Percentiles rank a stretch among this genome's conserved stretches.
Evolutionary conservation across 2,113 vertebrate species (phyloP).

Genomic region (Psittacara wagleri): DNA sequence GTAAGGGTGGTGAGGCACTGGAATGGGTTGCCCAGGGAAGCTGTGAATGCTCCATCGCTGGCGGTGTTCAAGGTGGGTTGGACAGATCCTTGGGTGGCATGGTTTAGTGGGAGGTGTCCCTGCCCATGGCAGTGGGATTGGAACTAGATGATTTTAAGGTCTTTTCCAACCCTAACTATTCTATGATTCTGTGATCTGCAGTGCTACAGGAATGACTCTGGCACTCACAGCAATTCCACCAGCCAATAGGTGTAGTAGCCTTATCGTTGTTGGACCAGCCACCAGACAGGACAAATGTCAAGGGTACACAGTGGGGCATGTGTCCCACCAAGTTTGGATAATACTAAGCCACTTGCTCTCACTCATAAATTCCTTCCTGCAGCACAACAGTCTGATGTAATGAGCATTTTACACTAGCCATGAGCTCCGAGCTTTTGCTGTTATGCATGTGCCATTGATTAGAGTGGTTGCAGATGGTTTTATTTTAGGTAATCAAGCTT

Average conservation of each 20-base stretch:
- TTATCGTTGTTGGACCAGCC: background rate
- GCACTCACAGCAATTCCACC: background rate
- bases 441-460: conserved; percentile 67
- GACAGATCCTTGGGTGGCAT: no score
- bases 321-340: background rate
- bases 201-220: background rate
- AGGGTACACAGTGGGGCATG: background rate
- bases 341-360: background rate
- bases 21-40: no score
- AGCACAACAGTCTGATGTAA: conserved; percentile 42
- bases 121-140: no score
- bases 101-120: no score
- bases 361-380: conserved; percentile 3
- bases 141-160: no score
- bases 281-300: background rate
- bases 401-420: conserved; percentile 31
- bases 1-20: no score
- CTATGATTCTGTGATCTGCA: background rate
- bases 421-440: conserved; percentile 35
- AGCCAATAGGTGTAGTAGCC: background rate
- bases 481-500: conserved; percentile 64
- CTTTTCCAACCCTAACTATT: no score
- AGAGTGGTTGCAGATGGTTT: conserved; percentile 68
- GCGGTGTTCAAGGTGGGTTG: no score
- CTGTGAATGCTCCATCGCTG: no score